Evolutionary conservation across 2,888 invertebrate genomes (phyloP).

Genomic region (Oxyscelio sp.): DNA sequence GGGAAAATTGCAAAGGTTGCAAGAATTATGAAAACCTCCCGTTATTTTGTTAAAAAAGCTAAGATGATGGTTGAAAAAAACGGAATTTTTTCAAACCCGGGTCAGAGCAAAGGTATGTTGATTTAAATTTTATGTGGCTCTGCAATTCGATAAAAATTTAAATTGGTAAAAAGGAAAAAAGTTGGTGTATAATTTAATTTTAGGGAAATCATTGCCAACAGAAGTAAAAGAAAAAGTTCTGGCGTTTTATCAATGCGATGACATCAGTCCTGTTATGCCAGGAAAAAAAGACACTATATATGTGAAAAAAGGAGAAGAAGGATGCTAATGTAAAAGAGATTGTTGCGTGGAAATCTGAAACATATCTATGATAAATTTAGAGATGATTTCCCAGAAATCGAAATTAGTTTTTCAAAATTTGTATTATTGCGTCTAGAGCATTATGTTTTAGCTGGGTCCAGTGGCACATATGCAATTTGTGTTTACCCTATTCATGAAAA

Average conservation of each 20-base stretch:
- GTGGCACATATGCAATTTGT: slow-evolving; percentile 31
- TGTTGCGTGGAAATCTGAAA: slow-evolving; percentile 17
- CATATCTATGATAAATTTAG: slow-evolving; percentile 28
- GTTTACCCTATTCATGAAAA: slow-evolving; percentile 39
- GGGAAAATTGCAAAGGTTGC: slow-evolving; percentile 11
- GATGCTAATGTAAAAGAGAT: slow-evolving; percentile 14
- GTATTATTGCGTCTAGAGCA: slow-evolving; percentile 1
- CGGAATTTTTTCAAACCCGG: slow-evolving; percentile 18
- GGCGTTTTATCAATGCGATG: slow-evolving; percentile 27
- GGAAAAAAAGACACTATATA: slow-evolving; percentile 38
- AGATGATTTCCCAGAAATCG: slow-evolving; percentile 10
- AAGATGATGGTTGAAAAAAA: neutral
- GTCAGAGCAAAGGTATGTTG: no score
- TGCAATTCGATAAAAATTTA: neutral
- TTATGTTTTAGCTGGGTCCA: slow-evolving; percentile 29
- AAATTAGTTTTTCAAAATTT: slow-evolving; percentile 39
- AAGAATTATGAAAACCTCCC: slow-evolving; percentile 15
- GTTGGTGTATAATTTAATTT: neutral
- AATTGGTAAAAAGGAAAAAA: no score
- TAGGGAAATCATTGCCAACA: neutral
- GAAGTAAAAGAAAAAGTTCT: slow-evolving; percentile 19
- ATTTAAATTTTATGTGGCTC: no score
- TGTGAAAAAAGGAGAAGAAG: slow-evolving; percentile 3
- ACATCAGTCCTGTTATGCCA: slow-evolving; percentile 33
- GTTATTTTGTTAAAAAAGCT: slow-evolving; percentile 24